phyloP scores from a whole-genome alignment of 2,797 vertebrate genomes.

The Acropternis orthonyx region DNA sequence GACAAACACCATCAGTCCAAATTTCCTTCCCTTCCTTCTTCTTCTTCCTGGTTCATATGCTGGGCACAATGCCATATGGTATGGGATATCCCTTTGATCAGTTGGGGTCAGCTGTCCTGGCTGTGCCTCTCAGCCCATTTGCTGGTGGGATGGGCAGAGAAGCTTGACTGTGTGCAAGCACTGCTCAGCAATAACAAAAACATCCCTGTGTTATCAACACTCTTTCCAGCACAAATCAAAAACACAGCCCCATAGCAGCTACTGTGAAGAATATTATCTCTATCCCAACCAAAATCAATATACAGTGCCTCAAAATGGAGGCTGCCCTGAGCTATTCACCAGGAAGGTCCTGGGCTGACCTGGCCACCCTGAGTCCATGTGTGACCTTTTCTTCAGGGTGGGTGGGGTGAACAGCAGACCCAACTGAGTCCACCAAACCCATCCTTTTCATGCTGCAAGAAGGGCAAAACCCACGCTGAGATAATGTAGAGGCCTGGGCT shows the following conservation, averaged over 20 bases:
- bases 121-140: neutral
- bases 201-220: neutral
- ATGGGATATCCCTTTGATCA: neutral
- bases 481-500: no score
- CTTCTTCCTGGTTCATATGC: neutral
- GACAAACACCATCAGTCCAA: neutral
- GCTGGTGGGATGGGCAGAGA: neutral
- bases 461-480: neutral
- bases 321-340: neutral
- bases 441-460: neutral
- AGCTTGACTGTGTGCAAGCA: neutral
- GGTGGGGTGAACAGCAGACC: neutral
- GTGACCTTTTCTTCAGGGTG: neutral
- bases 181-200: neutral
- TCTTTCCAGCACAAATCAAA: neutral
- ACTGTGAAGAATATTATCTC: neutral
- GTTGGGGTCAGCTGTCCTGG: neutral
- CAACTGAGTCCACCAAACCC: neutral
- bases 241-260: neutral
- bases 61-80: neutral
- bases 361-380: rapidly evolving
- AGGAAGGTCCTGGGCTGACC: neutral
- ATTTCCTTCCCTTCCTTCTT: neutral
- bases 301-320: neutral
- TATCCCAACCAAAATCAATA: neutral